phyloP scores from a whole-genome alignment of 2,888 invertebrate species.

The Yponomeuta evonymella region DNA sequence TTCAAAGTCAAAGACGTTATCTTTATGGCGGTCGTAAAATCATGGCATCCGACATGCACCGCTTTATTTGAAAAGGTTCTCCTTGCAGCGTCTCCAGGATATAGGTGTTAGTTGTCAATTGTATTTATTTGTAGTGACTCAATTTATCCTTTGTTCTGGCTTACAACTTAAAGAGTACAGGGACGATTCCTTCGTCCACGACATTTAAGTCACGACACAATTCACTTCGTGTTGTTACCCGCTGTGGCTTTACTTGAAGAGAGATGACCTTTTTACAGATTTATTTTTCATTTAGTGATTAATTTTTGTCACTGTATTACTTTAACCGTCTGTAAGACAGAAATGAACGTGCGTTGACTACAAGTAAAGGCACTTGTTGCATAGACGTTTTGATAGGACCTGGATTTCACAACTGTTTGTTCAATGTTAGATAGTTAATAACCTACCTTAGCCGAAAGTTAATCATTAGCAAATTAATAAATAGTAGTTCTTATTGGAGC shows the following conservation, averaged over 20 bases:
- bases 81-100: neutral
- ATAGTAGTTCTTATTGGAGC: too few species aligned
- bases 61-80: neutral
- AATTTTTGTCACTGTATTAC: constrained; percentile 8
- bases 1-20: constrained; percentile 1
- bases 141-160: neutral
- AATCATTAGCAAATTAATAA: too few species aligned
- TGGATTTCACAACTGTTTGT: too few species aligned
- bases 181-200: constrained; percentile 24
- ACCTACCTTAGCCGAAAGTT: too few species aligned
- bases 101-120: neutral
- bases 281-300: constrained; percentile 19
- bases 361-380: neutral
- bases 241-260: constrained; percentile 35
- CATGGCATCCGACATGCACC: neutral
- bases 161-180: constrained; percentile 9
- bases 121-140: neutral
- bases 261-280: constrained; percentile 12
- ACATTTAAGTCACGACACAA: constrained; percentile 40
- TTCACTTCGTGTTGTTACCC: constrained; percentile 41
- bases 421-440: too few species aligned
- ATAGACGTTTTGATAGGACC: too few species aligned
- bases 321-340: neutral
- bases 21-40: neutral
- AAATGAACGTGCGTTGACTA: neutral